A percentile compares a stretch with the other conserved stretches of the same genome.
These are phyloP conservation scores for Batillaria attramentaria DNA, from an alignment of 1,140 invertebrate species.

Conservation along the genomic window DNA sequence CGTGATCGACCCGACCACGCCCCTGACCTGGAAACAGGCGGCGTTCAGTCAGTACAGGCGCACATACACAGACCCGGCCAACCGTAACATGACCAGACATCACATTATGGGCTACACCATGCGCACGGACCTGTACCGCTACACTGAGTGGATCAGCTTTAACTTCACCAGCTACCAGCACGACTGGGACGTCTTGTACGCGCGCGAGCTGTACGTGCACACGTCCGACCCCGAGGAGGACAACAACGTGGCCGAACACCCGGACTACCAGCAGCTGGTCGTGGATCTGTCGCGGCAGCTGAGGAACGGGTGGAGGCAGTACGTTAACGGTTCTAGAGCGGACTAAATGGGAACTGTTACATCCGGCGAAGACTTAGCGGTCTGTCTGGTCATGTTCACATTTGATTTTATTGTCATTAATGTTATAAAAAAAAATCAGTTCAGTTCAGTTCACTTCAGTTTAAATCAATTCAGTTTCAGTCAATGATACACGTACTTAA, in stretches of 20 bases:
- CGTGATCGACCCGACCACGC: neutral
- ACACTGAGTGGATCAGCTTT: constrained; percentile 84
- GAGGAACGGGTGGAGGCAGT: constrained; percentile 60
- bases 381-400: no score
- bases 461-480: no score
- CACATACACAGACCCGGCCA: constrained; percentile 79
- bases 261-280: constrained; percentile 44
- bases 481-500: no score
- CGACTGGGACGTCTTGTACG: constrained; percentile 80
- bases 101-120: constrained; percentile 87
- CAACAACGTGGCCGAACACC: constrained; percentile 76
- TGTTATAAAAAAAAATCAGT: no score
- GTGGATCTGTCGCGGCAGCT: constrained; percentile 49
- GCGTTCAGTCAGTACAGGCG: constrained; percentile 89
- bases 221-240: constrained; percentile 79
- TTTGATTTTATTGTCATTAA: no score
- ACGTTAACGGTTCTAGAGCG: no score
- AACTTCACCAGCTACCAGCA: constrained; percentile 53
- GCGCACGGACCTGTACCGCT: constrained; percentile 80
- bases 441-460: no score
- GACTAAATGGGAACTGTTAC: no score
- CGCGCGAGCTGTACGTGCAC: constrained; percentile 76
- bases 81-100: constrained; percentile 83
- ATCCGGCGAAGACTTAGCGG: no score
- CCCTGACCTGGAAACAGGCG: constrained; percentile 59